Evolutionary conservation across 2,113 vertebrate genomes (phyloP).

Genomic region (Archilochus colubris): DNA sequence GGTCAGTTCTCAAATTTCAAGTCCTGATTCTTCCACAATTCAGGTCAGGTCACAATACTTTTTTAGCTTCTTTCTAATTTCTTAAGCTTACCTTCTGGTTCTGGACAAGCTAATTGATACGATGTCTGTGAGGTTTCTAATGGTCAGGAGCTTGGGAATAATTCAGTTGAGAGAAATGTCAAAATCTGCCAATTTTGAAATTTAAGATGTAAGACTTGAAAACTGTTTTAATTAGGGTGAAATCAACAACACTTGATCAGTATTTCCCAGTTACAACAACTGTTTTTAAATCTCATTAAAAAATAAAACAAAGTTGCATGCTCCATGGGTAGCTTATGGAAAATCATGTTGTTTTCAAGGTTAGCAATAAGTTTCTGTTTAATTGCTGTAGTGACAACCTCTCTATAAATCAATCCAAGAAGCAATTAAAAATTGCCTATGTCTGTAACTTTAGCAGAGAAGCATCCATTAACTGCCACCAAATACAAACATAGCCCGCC

Average conservation of each 20-base stretch:
- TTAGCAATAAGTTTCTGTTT: neutral
- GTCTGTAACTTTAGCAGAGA: neutral
- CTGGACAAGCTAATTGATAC: neutral
- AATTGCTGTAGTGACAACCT: neutral
- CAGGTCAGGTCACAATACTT: neutral
- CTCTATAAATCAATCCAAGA: neutral
- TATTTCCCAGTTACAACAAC: neutral
- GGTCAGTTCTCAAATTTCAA: slow-evolving; percentile 1
- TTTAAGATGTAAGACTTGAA: neutral
- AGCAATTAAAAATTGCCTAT: neutral
- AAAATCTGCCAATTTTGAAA: neutral
- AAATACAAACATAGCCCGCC: neutral
- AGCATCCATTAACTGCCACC: neutral
- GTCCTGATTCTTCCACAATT: neutral
- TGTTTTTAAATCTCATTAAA: neutral
- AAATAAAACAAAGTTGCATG: neutral
- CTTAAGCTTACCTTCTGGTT: neutral
- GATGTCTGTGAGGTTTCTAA: neutral
- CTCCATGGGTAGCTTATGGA: neutral
- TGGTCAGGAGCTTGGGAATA: neutral
- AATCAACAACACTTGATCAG: neutral
- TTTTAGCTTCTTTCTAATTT: neutral
- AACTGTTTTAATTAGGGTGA: neutral
- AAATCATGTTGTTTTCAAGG: neutral
- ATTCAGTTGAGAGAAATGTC: neutral